Evolutionary conservation across 2,113 vertebrate species (phyloP), one percentile per base, ranked within the genome.

Genomic region (Urocynchramus pylzowi): DNA sequence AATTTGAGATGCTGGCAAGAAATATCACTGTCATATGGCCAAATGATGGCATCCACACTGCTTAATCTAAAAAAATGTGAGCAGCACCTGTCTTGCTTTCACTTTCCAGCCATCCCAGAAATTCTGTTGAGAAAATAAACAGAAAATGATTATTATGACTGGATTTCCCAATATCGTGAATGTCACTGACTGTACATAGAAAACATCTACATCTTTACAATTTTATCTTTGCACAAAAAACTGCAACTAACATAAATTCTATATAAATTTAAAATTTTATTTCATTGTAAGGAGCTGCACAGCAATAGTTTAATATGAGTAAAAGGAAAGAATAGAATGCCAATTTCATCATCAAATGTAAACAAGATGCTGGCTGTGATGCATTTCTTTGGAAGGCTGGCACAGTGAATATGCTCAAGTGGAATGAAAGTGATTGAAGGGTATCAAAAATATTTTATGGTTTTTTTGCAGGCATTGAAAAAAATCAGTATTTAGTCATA

Each of bases 1-100:
- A 5, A 77, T 64, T 59, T 93, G 27, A 73, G 35, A 54, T 70
- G 4, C 19, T 95, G 85, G 35, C 69, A 94, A 96, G 35, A 86
- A 81, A 50, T 89, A 52, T 64, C 79, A 22, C 10, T 60, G 21
- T 75, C 31, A 50, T 87, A 61, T 47, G 42, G 57, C 33, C 44
- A 95, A 84, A 68, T 35, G 11, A 79, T 11, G 7, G 7, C 76
- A 94, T 86, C 56, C 86, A 61, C n/a, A 57, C 11, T 71, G 7
- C 44, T 90, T 57, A 61, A 33, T 87, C 52, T 80, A 60, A 89
- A 71, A 71, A 59, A 79, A 65, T 45, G 49, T 87, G 49, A 94
- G 45, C 27, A 85, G 30, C 41, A 81, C 39, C 44, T 61, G 35
- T 28, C 20, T 39, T 20, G 4, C 2, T 83, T 84, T 93, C 44